Conservation (phyloP, 1,140 invertebrate genomes). For the Drosophila suzukii region DNA sequence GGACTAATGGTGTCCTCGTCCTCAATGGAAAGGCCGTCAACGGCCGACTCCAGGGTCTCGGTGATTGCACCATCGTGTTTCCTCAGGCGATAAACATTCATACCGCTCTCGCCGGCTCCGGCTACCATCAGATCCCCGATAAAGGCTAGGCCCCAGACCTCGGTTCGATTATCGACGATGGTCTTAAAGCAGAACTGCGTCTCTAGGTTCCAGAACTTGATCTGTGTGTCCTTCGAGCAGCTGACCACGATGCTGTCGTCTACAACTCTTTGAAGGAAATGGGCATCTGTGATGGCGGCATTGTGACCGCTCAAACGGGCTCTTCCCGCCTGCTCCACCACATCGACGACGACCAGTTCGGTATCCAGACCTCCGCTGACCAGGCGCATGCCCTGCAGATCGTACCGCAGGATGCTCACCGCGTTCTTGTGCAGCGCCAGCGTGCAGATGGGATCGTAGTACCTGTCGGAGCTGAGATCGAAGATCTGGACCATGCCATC, state of each 20-base stretch:
- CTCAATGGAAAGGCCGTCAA: constrained; percentile 84
- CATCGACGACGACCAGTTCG: constrained; percentile 97
- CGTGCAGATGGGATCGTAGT: constrained; percentile 87
- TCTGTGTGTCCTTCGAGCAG: constrained; percentile 96
- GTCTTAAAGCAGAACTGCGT: constrained; percentile 98
- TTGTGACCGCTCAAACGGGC: constrained; percentile 97
- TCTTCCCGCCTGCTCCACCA: constrained; percentile 95
- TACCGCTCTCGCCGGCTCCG: constrained; percentile 92
- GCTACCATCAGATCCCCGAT: constrained; percentile 93
- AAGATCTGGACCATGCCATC: constrained; percentile 96
- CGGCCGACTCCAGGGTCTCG: constrained; percentile 86
- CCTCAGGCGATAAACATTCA: constrained; percentile 92
- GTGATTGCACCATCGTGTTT: constrained; percentile 84
- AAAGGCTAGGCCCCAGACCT: constrained; percentile 94
- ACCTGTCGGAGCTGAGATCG: constrained; percentile 87
- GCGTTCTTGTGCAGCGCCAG: constrained; percentile 96
- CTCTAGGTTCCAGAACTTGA: constrained; percentile 99
- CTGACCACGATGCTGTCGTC: constrained; percentile 91
- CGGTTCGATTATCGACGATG: constrained; percentile 91
- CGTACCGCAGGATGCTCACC: constrained; percentile 92
- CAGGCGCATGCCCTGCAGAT: constrained; percentile 85
- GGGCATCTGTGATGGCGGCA: constrained; percentile 93
- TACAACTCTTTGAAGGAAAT: constrained; percentile 89
- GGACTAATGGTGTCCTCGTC: constrained; percentile 86
- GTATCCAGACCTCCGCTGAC: constrained; percentile 88